Base-by-base conservation (phyloP, 2,888 invertebrate genomes). In the Catocala nupta region DNA sequence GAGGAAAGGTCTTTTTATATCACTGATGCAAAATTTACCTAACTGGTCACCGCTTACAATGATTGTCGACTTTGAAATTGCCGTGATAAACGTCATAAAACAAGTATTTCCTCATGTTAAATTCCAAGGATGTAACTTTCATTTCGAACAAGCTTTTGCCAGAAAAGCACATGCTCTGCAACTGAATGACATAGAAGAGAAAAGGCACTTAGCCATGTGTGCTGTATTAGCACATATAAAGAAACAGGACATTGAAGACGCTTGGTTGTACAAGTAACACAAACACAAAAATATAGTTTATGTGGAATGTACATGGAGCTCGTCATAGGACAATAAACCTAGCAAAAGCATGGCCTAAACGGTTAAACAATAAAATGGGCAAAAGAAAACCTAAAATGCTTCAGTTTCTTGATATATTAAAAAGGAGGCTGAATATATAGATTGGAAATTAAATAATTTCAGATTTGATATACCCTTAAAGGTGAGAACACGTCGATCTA, bases 181-280 rank as follows among this genome's bases (percentile, higher is more conserved):
- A 49, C 45, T 55, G 16, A 55, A 39, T 52, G n/a, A 36, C 11
- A 39, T 52, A 11, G 39, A 52, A 39, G 52, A 39, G 47, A 64
- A 58, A 48, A 59, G 33, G 53, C 59, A 64, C 56, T 53, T 65
- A 60, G 65, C 56, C 44, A 57, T 55, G 60, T 65, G 60, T 65
- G 59, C 59, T 60, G 64, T 59, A 53, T 59, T 64, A 25, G 64
- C 60, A 44, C 60, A 65, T 64, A 33, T 58, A 54, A 63, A 63
- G 53, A 25, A 58, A 36, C 50, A 58, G 7, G 57, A 63, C 33
- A 55, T 63, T 50, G 63, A 63, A 57, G 49, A 63, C 43, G 54
- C 57, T 44, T 54, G 54, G 55, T 55, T 61, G 55, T 51, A 36
- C 33, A 55, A n/a, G n/a, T n/a, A n/a, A n/a, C n/a, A 55, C 47